Evolutionary conservation across 1,140 invertebrate genomes (phyloP), one percentile per base, ranked within the genome.

Genomic region (Episyrphus balteatus): DNA sequence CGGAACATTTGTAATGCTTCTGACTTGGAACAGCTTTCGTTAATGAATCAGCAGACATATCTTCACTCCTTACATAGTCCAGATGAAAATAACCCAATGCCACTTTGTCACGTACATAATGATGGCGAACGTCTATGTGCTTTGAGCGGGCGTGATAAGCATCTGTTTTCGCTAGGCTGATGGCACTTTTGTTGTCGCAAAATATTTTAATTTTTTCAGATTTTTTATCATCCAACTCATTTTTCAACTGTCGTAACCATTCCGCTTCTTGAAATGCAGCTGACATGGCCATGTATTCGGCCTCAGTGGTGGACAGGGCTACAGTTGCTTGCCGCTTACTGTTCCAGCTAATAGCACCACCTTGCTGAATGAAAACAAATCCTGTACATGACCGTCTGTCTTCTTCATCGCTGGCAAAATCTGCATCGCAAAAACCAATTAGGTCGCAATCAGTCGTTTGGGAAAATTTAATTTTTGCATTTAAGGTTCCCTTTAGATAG

Each of bases 241-340:
- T 37, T 5, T 37, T 13, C 39, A 66, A 51, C 31, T 53, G 49
- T 42, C 47, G 54, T 18, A 66, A 40, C 61, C 59, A 64, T 10
- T 66, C 51, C 5, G 60, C 53, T 48, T 71, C 69, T 55, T 67
- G 63, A n/a, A 59, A 33, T 1, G 58, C 62, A 45, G 58, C 55
- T 39, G 58, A 44, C 13, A 60, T 49, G 14, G 69, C 66, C 45
- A 70, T 58, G 46, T 62, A 67, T 52, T 72, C 68, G 0, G 68
- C 64, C 51, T n/a, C 66, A 30, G 58, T 65, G 9, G 51, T 69
- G 30, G 62, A 70, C 11, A 65, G 26, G 8, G 64, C 55, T 21
- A 70, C 52, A 18, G 50, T 59, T 32, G 32, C 42, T 49, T 70
- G 65, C 46, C 53, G 57, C 44, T 61, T 57, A 21, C 54, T 58